phyloP scores from a whole-genome alignment of 2,797 vertebrate species.

The Microchirus variegatus region DNA sequence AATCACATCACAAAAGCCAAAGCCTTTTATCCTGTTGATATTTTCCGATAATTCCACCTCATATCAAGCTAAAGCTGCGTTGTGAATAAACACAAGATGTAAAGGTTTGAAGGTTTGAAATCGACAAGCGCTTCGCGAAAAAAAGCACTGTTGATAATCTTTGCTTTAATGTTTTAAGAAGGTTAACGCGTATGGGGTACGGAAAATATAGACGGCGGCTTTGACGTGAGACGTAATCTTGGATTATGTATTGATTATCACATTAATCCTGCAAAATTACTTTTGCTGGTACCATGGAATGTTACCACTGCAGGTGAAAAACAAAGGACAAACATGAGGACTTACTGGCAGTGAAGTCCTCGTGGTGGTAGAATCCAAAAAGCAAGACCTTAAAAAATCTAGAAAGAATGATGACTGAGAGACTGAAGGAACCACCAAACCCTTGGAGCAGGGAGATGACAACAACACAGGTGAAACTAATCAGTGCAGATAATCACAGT shows the following conservation, averaged over 20 bases:
- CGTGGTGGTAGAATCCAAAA: not conserved
- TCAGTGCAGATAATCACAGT: not conserved
- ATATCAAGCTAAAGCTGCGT: not conserved
- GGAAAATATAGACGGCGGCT: slow-evolving; percentile 15
- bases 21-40: slow-evolving; percentile 47
- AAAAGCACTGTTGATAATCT: slow-evolving; percentile 36
- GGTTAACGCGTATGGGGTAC: slow-evolving; percentile 37
- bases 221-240: slow-evolving; percentile 45
- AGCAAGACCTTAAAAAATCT: no score
- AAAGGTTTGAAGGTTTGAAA: slow-evolving; percentile 40
- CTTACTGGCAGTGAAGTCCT: not conserved
- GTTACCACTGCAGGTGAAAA: no score
- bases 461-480: not conserved
- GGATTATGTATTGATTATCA: slow-evolving; percentile 63
- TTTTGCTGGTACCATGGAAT: slow-evolving; percentile 45
- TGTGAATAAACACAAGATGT: slow-evolving; percentile 33
- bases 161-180: slow-evolving; percentile 17
- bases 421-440: not conserved
- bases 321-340: not conserved
- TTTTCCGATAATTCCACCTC: slow-evolving; percentile 29
- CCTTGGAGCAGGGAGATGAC: not conserved
- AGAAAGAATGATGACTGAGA: not conserved
- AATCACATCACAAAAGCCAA: slow-evolving; percentile 49
- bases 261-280: slow-evolving; percentile 67
- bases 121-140: slow-evolving; percentile 22